phyloP scores from a whole-genome alignment of 2,113 vertebrate species.

The Embiotoca jacksoni region DNA sequence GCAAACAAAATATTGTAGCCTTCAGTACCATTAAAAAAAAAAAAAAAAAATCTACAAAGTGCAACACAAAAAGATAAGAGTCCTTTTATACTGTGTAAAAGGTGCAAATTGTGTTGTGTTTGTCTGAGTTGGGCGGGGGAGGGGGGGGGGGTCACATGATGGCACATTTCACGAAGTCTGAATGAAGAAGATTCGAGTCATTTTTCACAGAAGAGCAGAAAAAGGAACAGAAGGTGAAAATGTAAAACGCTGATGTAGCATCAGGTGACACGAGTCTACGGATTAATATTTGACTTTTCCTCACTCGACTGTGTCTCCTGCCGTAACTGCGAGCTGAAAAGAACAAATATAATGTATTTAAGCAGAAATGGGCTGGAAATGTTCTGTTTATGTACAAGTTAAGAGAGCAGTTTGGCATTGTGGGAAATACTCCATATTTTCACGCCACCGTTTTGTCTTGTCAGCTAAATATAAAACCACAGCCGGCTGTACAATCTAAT shows the following conservation, averaged over 20 bases:
- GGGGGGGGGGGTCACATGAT: constrained; percentile 33
- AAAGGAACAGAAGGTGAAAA: neutral
- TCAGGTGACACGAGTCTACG: neutral
- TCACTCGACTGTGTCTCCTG: neutral
- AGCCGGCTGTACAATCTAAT: neutral
- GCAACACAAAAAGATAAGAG: constrained; percentile 67
- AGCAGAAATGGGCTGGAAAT: neutral
- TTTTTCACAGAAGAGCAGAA: constrained; percentile 16
- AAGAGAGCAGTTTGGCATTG: neutral
- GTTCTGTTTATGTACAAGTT: no score
- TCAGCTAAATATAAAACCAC: no score
- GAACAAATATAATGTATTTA: neutral
- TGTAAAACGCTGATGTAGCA: neutral
- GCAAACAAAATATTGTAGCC: constrained; percentile 49
- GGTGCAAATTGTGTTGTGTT: constrained; percentile 70
- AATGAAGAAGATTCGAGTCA: constrained; percentile 24
- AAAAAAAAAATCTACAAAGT: constrained; percentile 77
- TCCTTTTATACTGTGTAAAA: constrained; percentile 61
- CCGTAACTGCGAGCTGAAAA: neutral
- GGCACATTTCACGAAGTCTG: constrained; percentile 61
- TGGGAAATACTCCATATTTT: neutral
- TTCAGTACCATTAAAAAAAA: constrained; percentile 68
- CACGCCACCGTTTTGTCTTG: neutral
- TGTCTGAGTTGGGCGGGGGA: constrained; percentile 10
- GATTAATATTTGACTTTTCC: neutral